Percentiles rank a stretch among this genome's conserved stretches.
These are phyloP conservation scores for Phalera bucephala DNA, from an alignment of 2,888 invertebrate species.

Conservation along the genomic window DNA sequence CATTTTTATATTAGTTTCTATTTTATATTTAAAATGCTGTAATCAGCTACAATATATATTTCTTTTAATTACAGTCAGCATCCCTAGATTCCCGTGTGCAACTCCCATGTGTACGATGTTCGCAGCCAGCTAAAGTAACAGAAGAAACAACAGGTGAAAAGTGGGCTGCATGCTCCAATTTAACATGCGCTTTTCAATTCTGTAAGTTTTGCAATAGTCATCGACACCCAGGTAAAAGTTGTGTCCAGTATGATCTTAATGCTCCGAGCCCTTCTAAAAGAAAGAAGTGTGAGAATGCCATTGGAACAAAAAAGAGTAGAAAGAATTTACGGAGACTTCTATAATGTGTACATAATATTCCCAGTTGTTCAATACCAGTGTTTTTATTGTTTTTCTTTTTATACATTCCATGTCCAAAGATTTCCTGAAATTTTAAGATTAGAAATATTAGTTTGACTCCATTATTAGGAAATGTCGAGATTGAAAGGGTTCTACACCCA, in stretches of 20 bases:
- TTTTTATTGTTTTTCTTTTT: constrained; percentile 33
- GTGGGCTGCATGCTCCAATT: constrained; percentile 80
- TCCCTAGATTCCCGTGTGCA: constrained; percentile 62
- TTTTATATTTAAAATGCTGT: too few species aligned
- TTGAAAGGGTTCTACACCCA: constrained; percentile 30
- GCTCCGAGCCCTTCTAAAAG: constrained; percentile 78
- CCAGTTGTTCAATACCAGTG: constrained; percentile 45
- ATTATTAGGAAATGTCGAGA: constrained; percentile 30
- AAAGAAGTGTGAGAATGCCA: constrained; percentile 57
- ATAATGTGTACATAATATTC: constrained; percentile 37
- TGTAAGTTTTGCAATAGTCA: constrained; percentile 74
- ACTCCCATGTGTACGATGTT: constrained; percentile 65
- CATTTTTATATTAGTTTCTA: too few species aligned
- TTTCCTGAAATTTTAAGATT: constrained; percentile 28
- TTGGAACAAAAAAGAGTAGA: constrained; percentile 71
- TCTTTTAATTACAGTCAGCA: constrained; percentile 56
- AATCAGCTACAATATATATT: too few species aligned
- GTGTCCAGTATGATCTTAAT: constrained; percentile 67
- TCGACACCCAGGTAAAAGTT: constrained; percentile 66
- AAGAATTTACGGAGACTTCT: constrained; percentile 69
- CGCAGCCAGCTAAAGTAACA: constrained; percentile 72
- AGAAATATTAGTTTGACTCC: constrained; percentile 13
- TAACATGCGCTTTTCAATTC: constrained; percentile 75
- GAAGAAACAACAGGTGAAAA: constrained; percentile 68
- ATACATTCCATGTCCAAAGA: constrained; percentile 63